phyloP scores from a whole-genome alignment of 2,113 vertebrate species.

The Onychorhynchus coronatus region DNA sequence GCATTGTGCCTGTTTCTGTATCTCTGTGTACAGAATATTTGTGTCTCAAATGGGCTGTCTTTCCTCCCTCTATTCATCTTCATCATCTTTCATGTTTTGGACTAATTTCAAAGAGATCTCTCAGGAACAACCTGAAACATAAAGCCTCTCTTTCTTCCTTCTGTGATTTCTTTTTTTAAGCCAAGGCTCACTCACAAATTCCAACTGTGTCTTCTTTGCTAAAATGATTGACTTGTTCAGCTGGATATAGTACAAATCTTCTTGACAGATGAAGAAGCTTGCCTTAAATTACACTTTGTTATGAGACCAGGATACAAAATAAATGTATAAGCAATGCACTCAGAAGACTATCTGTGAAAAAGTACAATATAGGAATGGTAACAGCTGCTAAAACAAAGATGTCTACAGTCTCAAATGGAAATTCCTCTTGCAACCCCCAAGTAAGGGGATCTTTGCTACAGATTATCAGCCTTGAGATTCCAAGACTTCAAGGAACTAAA shows the following conservation, averaged over 20 bases:
- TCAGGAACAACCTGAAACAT: neutral
- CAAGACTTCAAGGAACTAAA: neutral
- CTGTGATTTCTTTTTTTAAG: neutral
- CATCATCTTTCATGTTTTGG: neutral
- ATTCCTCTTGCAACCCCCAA: neutral
- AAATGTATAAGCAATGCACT: neutral
- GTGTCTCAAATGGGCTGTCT: neutral
- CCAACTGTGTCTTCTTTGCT: neutral
- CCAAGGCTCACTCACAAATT: neutral
- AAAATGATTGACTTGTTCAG: neutral
- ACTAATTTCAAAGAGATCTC: neutral
- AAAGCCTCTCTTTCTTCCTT: neutral
- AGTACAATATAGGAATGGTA: neutral
- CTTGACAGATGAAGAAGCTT: neutral
- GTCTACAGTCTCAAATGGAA: neutral
- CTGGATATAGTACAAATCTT: neutral
- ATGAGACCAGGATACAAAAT: neutral
- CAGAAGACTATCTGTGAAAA: neutral
- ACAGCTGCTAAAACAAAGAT: neutral
- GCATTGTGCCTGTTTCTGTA: neutral
- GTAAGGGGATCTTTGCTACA: neutral
- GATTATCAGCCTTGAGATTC: neutral
- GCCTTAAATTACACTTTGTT: neutral
- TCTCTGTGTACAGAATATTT: neutral
- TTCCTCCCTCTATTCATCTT: neutral